Base-by-base conservation (phyloP, 2,888 invertebrate genomes). In the Phorcus lineatus region DNA sequence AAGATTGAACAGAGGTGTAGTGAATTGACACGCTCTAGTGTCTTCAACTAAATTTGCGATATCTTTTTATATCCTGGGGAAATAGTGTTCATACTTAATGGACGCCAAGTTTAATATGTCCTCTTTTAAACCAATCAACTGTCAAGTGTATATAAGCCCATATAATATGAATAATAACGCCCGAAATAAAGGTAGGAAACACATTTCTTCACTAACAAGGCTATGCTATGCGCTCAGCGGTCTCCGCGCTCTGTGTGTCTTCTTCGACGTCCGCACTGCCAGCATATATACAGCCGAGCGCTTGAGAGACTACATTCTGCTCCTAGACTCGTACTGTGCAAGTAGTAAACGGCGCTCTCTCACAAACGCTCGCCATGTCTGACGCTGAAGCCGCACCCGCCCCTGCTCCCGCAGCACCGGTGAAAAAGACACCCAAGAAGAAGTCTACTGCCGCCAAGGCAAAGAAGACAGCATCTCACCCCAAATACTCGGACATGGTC, bases 401-500 rank as follows among this genome's bases (percentile, higher is more conserved):
- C n/a, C 76, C 76, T 24, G 55, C 53, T n/a, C 53, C 54, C 28
- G 57, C 76, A 22, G 36, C 47, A 36, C 31, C 22, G n/a, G 77
- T 82, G 55, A 83, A 82, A 40, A 87, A 87, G 78, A 85, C 85
- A 36, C 83, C 85, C 7, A 88, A 88, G 57, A 87, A 88, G 86
- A 87, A 87, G 81, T 81, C 85, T 7, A 82, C 86, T 9, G 86
- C 86, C 84, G 84, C 53, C 36, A 75, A 70, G 36, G 36, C 83
- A 19, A 92, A 91, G 85, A 90, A 90, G 79, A 87, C 91, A 36
- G 86, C 92, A 19, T 83, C 82, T 70, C 92, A 92, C 79, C 92
- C 92, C 4, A 91, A 90, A 80, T 94, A 93, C 86, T 86, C 89
- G 24, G 93, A 92, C 77, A 94, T 94, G 94, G 90, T 94, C 81